A percentile compares a stretch with the other conserved stretches of the same genome.
These are phyloP conservation scores for Tauraco hartlaubi DNA, from an alignment of 2,797 vertebrate genomes.

Conservation along the genomic window DNA sequence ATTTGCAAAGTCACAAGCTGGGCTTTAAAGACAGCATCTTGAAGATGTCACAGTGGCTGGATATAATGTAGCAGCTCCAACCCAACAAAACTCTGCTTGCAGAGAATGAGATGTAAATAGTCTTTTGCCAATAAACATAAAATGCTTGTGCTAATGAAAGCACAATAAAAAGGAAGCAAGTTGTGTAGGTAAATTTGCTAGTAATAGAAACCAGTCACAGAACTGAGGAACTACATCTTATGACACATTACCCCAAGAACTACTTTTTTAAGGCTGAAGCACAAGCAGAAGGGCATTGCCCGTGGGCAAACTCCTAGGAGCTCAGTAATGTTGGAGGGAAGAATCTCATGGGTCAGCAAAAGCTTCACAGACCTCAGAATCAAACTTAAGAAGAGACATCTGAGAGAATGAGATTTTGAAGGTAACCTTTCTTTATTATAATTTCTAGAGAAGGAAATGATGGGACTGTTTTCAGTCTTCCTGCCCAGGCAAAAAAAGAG, in stretches of 20 bases:
- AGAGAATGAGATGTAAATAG: neutral
- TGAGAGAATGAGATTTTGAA: neutral
- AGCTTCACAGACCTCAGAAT: neutral
- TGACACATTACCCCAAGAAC: neutral
- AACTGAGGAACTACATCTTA: neutral
- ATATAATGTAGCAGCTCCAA: neutral
- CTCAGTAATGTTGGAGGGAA: neutral
- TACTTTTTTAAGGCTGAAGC: neutral
- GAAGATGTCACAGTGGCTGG: neutral
- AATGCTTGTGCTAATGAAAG: neutral
- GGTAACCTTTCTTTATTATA: neutral
- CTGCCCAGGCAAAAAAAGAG: neutral
- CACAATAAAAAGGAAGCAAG: neutral
- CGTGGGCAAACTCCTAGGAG: neutral
- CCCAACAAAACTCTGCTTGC: neutral
- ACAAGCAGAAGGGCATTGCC: neutral
- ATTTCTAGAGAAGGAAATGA: neutral
- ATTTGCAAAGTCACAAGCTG: neutral
- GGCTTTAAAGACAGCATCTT: neutral
- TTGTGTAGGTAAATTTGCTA: neutral
- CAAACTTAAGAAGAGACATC: neutral
- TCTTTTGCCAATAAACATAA: neutral
- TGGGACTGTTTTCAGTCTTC: neutral
- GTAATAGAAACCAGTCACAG: neutral
- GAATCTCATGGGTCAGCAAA: neutral